Conservation (phyloP, 1,140 invertebrate species). For the Galendromus occidentalis region DNA sequence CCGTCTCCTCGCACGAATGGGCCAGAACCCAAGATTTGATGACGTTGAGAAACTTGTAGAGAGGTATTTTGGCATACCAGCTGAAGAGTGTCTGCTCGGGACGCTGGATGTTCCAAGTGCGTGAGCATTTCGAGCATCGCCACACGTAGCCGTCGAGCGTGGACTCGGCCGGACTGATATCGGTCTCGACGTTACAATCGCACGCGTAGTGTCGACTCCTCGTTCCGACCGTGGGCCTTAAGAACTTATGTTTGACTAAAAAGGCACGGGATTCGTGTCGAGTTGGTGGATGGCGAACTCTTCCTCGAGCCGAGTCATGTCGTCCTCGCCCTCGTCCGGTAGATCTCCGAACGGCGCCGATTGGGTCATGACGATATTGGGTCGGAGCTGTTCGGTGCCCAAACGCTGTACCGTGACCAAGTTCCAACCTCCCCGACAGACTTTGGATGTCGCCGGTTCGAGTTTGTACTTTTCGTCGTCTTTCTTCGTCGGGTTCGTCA, state of each 20-base stretch:
- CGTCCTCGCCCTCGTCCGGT: neutral
- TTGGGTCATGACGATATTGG: slow-evolving; percentile 2
- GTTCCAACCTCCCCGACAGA: neutral
- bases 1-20: neutral
- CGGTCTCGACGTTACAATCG: slow-evolving; percentile 2
- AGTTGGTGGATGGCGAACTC: slow-evolving; percentile 8
- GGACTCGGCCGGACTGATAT: neutral
- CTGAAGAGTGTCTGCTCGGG: neutral
- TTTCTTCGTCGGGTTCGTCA: neutral
- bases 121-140: neutral
- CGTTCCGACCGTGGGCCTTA: neutral
- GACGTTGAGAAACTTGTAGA: slow-evolving; percentile 2
- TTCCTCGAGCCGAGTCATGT: slow-evolving; percentile 1
- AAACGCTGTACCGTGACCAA: neutral
- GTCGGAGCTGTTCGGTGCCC: neutral
- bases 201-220: neutral
- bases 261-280: neutral
- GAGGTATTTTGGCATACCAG: neutral
- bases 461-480: neutral
- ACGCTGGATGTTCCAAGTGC: neutral
- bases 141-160: neutral
- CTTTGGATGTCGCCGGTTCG: neutral
- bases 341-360: slow-evolving; percentile 1
- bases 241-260: neutral
- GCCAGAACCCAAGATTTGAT: slow-evolving; percentile 10